Percentiles rank a stretch among this genome's conserved stretches.
Evolutionary conservation across 2,113 vertebrate genomes (phyloP).

Genomic region (Scortum barcoo): DNA sequence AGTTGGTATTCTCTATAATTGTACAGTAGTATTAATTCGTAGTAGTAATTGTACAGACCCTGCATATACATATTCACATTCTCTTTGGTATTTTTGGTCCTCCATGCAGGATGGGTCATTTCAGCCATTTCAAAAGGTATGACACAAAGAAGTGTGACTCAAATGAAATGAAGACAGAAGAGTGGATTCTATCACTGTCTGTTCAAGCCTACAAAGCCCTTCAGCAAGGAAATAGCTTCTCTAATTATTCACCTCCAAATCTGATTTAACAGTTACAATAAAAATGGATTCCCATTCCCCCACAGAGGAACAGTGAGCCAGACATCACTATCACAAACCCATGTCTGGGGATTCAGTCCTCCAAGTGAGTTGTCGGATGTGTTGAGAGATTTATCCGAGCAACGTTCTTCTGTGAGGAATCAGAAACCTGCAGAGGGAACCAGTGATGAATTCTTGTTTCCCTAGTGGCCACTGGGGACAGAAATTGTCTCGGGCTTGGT

Average conservation of each 20-base stretch:
- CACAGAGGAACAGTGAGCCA: conserved; percentile 21
- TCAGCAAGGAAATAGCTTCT: neutral
- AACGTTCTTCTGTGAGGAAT: conserved; percentile 49
- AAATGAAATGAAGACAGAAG: neutral
- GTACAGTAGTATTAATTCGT: too few species aligned
- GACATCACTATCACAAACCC: conserved; percentile 51
- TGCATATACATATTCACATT: neutral
- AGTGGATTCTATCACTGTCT: neutral
- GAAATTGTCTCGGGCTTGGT: conserved; percentile 30
- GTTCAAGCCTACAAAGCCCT: neutral
- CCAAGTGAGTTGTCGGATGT: conserved; percentile 44
- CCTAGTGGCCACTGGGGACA: conserved; percentile 52
- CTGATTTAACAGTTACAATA: conserved; percentile 34
- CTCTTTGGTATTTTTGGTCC: neutral
- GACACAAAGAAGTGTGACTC: neutral
- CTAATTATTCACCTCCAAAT: conserved; percentile 11
- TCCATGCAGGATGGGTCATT: neutral
- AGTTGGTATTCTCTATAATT: neutral
- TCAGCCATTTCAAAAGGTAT: neutral
- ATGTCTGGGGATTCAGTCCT: conserved; percentile 45
- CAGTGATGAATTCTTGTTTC: conserved; percentile 53
- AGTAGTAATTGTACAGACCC: neutral
- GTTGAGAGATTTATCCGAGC: conserved; percentile 61
- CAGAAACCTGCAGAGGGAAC: conserved; percentile 55
- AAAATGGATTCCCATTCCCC: conserved; percentile 18